Base-by-base conservation (phyloP, 2,888 invertebrate genomes). In the Xestia xanthographa region DNA sequence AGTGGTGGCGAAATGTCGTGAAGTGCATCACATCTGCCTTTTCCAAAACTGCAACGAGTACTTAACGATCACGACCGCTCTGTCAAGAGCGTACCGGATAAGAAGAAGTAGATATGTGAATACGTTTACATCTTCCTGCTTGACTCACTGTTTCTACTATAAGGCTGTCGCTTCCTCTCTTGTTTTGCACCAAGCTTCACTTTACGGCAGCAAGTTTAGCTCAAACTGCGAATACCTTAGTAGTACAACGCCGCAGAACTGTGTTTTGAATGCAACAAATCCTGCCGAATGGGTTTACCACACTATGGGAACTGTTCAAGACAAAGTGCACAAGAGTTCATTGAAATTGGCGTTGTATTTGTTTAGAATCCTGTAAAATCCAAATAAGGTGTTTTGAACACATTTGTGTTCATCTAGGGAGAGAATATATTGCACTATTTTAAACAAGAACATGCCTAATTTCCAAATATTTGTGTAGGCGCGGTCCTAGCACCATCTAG, bases 181-280 rank as follows among this genome's bases (percentile, higher is more conserved):
- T 72, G 0, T 60, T 78, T 87, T 88, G 72, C 1, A 69, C 87
- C 88, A 83, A 26, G 29, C 29, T 78, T 77, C 72, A 75, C 85
- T 82, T 89, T 84, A 89, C 87, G 83, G 85, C 82, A 79, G 83
- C 79, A 90, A 91, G 89, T 91, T 91, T 86, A 89, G 87, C 78
- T 88, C 84, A 85, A 89, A 91, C 90, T 87, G 85, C 86, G 86
- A 91, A 92, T 91, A 91, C 88, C 90, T 90, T 85, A 87, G 90
- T 86, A 89, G 86, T 85, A 89, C 86, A 89, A 81, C 84, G 85
- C 86, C 87, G 73, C 88, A 86, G 83, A 85, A 84, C 80, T 86
- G 87, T 89, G 89, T 89, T 91, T 87, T 90, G 90, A 90, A 91
- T 92, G 89, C 91, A 90, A 92, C 90, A 90, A 91, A 91, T 91